Conservation (phyloP, 2,113 vertebrate genomes). For the Tichodroma muraria region DNA sequence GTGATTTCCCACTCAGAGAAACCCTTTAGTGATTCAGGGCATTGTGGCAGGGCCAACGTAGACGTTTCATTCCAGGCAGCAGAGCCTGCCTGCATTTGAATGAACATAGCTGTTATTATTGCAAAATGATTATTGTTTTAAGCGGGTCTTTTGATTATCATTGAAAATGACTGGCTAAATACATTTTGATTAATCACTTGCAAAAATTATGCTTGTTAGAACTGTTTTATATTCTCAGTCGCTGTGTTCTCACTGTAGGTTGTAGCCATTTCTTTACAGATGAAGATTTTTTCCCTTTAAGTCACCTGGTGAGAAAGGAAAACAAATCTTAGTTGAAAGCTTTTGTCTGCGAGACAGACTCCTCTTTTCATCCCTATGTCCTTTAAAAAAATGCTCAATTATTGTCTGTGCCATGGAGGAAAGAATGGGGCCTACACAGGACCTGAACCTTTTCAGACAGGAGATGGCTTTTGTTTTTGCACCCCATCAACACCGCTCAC, state of each 20-base stretch:
- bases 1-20: background rate
- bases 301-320: slow-evolving; percentile 87
- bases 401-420: slow-evolving; percentile 78
- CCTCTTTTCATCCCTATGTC: slow-evolving; percentile 68
- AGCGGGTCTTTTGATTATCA: slow-evolving; percentile 71
- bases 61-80: slow-evolving; percentile 3
- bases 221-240: slow-evolving; percentile 76
- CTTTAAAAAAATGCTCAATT: slow-evolving; percentile 83
- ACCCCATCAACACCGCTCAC: slow-evolving; percentile 89
- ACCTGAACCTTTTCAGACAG: slow-evolving; percentile 89
- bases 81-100: slow-evolving; percentile 42
- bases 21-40: background rate
- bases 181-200: slow-evolving; percentile 76
- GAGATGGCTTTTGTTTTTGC: slow-evolving; percentile 92
- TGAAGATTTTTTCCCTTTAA: slow-evolving; percentile 60
- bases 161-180: slow-evolving; percentile 69
- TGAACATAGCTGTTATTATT: slow-evolving; percentile 62
- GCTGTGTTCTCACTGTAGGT: slow-evolving; percentile 71
- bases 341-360: slow-evolving; percentile 77
- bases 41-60: background rate
- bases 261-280: slow-evolving; percentile 62
- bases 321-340: slow-evolving; percentile 80
- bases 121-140: slow-evolving; percentile 72
- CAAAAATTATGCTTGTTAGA: slow-evolving; percentile 72
- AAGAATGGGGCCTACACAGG: slow-evolving; percentile 84